Percentiles rank a stretch among this genome's conserved stretches.
These are phyloP conservation scores for Steinernema feltiae DNA, from an alignment of 1,140 invertebrate genomes.

Conservation along the genomic window DNA sequence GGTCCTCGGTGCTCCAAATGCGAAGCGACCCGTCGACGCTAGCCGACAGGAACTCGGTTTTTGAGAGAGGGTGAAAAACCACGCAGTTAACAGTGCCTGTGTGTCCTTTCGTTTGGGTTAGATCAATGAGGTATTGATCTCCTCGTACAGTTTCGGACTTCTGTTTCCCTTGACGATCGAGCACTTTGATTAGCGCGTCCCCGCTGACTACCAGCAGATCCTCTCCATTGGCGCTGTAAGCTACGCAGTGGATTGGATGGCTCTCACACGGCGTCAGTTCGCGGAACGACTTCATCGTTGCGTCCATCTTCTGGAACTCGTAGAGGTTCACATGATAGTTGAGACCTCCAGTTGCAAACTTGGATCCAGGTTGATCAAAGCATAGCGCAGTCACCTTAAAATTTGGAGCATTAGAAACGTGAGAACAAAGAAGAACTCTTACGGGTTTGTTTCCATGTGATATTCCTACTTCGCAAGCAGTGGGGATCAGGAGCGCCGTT, in stretches of 20 bases:
- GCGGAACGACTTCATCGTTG: slow-evolving; percentile 79
- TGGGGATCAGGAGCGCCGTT: slow-evolving; percentile 30
- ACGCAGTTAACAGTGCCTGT: slow-evolving; percentile 81
- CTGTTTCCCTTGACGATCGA: slow-evolving; percentile 92
- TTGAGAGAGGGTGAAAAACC: slow-evolving; percentile 82
- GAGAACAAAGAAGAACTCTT: slow-evolving; percentile 10
- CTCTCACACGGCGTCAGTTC: slow-evolving; percentile 83
- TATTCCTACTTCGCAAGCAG: slow-evolving; percentile 29
- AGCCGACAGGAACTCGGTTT: slow-evolving; percentile 88
- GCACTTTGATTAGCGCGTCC: slow-evolving; percentile 74
- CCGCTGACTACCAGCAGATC: slow-evolving; percentile 87
- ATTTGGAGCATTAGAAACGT: slow-evolving; percentile 8
- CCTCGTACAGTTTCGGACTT: slow-evolving; percentile 87
- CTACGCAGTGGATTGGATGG: slow-evolving; percentile 80
- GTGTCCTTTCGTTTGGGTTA: slow-evolving; percentile 89
- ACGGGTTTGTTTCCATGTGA: slow-evolving; percentile 34
- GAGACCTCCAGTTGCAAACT: slow-evolving; percentile 78
- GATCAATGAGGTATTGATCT: slow-evolving; percentile 91
- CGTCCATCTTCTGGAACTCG: slow-evolving; percentile 97
- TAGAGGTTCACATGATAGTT: slow-evolving; percentile 94
- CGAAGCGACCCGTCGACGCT: slow-evolving; percentile 80
- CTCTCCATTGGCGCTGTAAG: slow-evolving; percentile 89
- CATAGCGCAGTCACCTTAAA: slow-evolving; percentile 66
- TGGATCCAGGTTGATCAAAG: slow-evolving; percentile 82
- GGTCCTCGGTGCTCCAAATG: slow-evolving; percentile 75